A percentile compares a stretch with the other conserved stretches of the same genome.
Evolutionary conservation across 2,888 invertebrate genomes (phyloP).

Genomic region (Macrosiphum euphorbiae): DNA sequence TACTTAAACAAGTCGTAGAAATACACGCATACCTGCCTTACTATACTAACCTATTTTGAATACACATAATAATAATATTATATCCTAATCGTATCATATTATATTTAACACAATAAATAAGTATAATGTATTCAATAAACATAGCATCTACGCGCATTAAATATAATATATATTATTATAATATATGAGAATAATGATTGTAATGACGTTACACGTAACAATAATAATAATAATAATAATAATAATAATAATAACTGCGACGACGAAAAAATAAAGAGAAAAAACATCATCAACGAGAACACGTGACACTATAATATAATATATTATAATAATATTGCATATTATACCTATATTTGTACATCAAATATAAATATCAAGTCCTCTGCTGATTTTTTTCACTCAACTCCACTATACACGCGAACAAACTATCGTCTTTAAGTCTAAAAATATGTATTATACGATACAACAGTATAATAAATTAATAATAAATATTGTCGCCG

Average conservation of each 20-base stretch:
- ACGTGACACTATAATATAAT: conserved; percentile 3
- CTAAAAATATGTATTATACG: conserved; percentile 27
- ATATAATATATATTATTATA: neutral
- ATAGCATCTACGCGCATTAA: conserved; percentile 41
- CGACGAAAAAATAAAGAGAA: conserved; percentile 15
- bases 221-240: conserved; percentile 35
- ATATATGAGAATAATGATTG: conserved; percentile 26
- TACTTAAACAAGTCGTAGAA: neutral
- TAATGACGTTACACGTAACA: conserved; percentile 34
- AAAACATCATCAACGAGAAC: conserved; percentile 7
- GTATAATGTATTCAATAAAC: conserved; percentile 30
- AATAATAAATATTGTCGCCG: conserved; percentile 14
- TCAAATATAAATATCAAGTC: neutral
- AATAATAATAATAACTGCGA: conserved; percentile 28
- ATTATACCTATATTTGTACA: conserved; percentile 20
- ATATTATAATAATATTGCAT: conserved; percentile 7
- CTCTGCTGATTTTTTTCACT: conserved; percentile 12
- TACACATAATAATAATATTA: conserved; percentile 24
- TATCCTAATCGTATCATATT: conserved; percentile 31
- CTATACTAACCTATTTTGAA: conserved; percentile 43
- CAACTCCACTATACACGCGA: neutral
- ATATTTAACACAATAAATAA: conserved; percentile 23
- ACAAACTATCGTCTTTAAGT: conserved; percentile 26
- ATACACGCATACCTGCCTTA: conserved; percentile 1
- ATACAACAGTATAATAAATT: neutral